A percentile compares a stretch with the other conserved stretches of the same genome.
phyloP scores from a whole-genome alignment of 35 echinoderm and acorn worm species.

The Apostichopus californicus region DNA sequence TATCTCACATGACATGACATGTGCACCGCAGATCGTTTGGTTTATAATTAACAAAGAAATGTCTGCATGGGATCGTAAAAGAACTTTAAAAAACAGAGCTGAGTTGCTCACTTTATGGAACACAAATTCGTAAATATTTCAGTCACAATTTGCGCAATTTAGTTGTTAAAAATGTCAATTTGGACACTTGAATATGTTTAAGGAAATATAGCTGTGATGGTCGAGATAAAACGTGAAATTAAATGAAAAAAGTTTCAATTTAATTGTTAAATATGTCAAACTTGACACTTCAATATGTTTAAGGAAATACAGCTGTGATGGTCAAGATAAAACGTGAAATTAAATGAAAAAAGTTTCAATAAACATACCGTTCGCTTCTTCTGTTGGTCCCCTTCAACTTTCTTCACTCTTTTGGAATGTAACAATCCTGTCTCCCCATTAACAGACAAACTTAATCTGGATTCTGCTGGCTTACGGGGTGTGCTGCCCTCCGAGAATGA shows the following conservation, averaged over 20 bases:
- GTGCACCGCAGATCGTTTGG: no score
- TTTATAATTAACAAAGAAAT: no score
- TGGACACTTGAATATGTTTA: not conserved
- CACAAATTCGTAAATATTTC: no score
- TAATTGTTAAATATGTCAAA: not conserved
- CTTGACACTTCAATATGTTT: not conserved
- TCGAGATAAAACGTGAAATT: not conserved
- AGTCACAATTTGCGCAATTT: no score
- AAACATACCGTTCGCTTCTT: conserved; percentile 6
- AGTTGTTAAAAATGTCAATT: not conserved
- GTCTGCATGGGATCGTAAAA: no score
- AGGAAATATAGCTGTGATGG: not conserved
- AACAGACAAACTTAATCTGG: not conserved
- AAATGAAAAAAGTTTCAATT: not conserved
- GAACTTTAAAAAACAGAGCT: no score
- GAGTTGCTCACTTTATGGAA: no score
- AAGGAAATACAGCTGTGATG: not conserved
- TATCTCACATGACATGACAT: no score
- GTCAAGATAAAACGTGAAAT: not conserved
- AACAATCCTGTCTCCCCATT: not conserved
- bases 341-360: not conserved
- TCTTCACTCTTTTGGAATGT: conserved; percentile 31
- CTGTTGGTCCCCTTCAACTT: conserved; percentile 47
- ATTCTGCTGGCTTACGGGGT: no score
- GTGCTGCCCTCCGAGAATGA: not conserved